phyloP scores from a whole-genome alignment of 2,113 vertebrate species.

The Amphilophus citrinellus region DNA sequence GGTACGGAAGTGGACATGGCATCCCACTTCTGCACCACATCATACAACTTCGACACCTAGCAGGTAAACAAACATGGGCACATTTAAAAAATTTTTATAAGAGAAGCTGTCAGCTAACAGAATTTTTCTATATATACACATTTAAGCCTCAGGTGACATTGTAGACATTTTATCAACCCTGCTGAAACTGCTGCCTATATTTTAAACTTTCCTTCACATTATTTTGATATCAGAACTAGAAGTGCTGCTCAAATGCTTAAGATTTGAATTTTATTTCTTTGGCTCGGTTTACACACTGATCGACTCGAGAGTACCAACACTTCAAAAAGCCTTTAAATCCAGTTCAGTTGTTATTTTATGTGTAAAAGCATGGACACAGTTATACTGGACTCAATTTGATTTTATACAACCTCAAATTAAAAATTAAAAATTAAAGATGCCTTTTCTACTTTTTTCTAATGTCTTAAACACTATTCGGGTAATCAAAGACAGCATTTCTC shows the following conservation, averaged over 20 bases:
- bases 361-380: not conserved
- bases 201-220: too few species aligned
- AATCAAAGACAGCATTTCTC: not conserved
- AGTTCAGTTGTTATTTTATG: not conserved
- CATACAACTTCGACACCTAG: slow-evolving; percentile 91
- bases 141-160: too few species aligned
- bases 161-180: too few species aligned
- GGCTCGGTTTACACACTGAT: not conserved
- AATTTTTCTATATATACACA: not conserved
- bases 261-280: not conserved
- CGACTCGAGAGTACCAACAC: not conserved
- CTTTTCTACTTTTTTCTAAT: not conserved
- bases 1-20: slow-evolving; percentile 86
- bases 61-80: not conserved
- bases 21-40: slow-evolving; percentile 92
- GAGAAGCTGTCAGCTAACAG: not conserved
- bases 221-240: too few species aligned
- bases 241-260: too few species aligned
- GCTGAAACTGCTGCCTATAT: too few species aligned
- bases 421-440: not conserved
- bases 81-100: not conserved
- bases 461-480: not conserved
- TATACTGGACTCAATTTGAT: not conserved
- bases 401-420: slow-evolving; percentile 8
- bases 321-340: not conserved